Base-by-base conservation (phyloP, 2,888 invertebrate species). In the Ornithoptera priamus region DNA sequence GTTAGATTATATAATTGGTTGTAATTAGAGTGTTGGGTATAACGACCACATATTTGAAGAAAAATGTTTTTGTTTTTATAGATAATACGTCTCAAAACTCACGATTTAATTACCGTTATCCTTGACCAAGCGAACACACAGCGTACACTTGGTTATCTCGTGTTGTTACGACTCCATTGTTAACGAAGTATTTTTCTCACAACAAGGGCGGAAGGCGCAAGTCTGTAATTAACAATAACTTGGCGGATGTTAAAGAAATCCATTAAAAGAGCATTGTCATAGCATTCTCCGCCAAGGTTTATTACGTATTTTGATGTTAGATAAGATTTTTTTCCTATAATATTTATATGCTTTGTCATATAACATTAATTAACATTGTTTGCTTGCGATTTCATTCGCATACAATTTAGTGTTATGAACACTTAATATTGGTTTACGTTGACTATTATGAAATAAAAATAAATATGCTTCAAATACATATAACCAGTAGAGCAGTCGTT, bases 101-200 rank as follows among this genome's bases (percentile, higher is more conserved):
- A 57, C 24, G 15, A 30, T 60, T 60, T 66, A 66, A 60, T 71
- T 67, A 72, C 65, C 65, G 74, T 68, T 69, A 73, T 75, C 87
- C 87, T 87, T 88, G 88, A 85, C 85, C 84, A 80, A 79, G 76
- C 79, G 63, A 77, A 76, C 66, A 65, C 68, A 70, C 76, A 83
- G 85, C 85, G 80, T 81, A 85, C 81, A 79, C 68, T 71, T 65
- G 60, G 71, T 78, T 79, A 78, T 78, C 80, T 79, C 71, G 77
- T 78, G 78, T 75, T 81, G 75, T 78, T 80, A 80, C 78, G 79
- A 81, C 80, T 80, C 81, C 80, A 86, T 87, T 87, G 84, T 85
- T 85, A 69, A 74, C 70, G 46, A 50, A n/a, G 53, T 42, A 76
- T 78, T 81, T 81, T 83, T 82, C 80, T 76, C 80, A 80, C 77